These are phyloP conservation scores for Eulimnadia texana DNA, from an alignment of 1,140 invertebrate species.

Conservation along the genomic window DNA sequence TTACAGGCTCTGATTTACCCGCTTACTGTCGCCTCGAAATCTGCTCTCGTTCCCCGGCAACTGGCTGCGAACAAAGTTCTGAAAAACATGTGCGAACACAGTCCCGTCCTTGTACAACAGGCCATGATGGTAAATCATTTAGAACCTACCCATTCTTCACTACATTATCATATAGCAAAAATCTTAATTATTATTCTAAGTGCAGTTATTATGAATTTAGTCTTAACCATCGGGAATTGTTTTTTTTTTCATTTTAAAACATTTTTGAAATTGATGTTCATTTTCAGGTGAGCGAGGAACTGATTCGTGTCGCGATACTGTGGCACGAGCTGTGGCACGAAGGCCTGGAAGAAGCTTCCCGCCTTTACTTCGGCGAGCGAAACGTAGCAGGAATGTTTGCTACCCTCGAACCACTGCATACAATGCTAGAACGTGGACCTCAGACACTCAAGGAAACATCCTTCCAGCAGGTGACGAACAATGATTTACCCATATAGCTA, in stretches of 20 bases:
- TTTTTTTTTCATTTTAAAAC: no score
- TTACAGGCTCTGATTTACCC: slow-evolving; percentile 92
- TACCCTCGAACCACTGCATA: slow-evolving; percentile 85
- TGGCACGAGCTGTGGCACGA: slow-evolving; percentile 99
- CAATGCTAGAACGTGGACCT: slow-evolving; percentile 81
- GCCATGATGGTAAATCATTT: slow-evolving; percentile 65
- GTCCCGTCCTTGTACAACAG: slow-evolving; percentile 77
- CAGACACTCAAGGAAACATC: slow-evolving; percentile 93
- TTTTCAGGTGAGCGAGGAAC: slow-evolving; percentile 72
- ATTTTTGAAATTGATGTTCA: not conserved
- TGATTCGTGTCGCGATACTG: slow-evolving; percentile 93
- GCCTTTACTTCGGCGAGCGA: slow-evolving; percentile 88
- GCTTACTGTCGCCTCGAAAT: slow-evolving; percentile 92
- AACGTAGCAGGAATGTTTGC: slow-evolving; percentile 93
- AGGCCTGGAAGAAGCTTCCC: slow-evolving; percentile 90
- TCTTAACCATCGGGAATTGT: no score
- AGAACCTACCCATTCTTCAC: no score
- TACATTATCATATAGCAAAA: not conserved
- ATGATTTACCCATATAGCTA: slow-evolving; percentile 3
- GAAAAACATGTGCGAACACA: slow-evolving; percentile 89
- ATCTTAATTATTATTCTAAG: not conserved
- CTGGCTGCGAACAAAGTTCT: slow-evolving; percentile 89
- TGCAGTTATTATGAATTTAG: not conserved
- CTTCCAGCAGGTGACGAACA: slow-evolving; percentile 80
- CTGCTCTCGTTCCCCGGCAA: slow-evolving; percentile 62